phyloP scores from a whole-genome alignment of 2,888 invertebrate species.

The Liodrosophila aerea region DNA sequence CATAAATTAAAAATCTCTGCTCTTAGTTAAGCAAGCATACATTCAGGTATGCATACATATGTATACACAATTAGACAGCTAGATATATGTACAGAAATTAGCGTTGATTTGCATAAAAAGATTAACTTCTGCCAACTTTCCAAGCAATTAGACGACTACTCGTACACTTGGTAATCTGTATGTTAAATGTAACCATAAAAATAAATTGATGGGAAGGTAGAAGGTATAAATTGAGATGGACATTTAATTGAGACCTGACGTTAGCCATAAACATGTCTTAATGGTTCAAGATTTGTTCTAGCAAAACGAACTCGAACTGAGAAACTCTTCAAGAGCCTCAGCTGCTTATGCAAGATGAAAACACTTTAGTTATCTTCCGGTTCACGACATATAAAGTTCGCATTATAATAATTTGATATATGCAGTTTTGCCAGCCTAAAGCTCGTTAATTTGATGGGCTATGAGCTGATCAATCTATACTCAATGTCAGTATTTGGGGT shows the following conservation, averaged over 20 bases:
- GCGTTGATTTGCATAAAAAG: conserved; percentile 20
- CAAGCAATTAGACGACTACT: no score
- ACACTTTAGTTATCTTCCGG: no score
- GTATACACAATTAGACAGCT: neutral
- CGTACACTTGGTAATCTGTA: neutral
- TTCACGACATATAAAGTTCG: no score
- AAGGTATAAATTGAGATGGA: conserved; percentile 38
- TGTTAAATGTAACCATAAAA: neutral
- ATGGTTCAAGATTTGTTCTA: conserved; percentile 30
- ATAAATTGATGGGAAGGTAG: conserved; percentile 49
- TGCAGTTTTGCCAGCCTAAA: no score
- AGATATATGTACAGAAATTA: neutral
- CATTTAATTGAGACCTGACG: conserved; percentile 19
- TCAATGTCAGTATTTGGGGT: conserved; percentile 29
- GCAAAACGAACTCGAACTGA: conserved; percentile 1
- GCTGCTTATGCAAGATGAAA: neutral
- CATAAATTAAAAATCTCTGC: conserved; percentile 42
- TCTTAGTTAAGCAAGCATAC: conserved; percentile 23
- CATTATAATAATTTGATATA: neutral
- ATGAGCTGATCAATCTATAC: conserved; percentile 1
- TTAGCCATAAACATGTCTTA: conserved; percentile 31
- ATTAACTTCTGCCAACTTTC: neutral
- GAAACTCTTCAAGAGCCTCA: neutral
- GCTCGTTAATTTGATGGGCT: no score
- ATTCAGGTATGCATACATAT: neutral